Evolutionary conservation across 2,888 invertebrate species (phyloP).

Genomic region (Icerya purchasi): DNA sequence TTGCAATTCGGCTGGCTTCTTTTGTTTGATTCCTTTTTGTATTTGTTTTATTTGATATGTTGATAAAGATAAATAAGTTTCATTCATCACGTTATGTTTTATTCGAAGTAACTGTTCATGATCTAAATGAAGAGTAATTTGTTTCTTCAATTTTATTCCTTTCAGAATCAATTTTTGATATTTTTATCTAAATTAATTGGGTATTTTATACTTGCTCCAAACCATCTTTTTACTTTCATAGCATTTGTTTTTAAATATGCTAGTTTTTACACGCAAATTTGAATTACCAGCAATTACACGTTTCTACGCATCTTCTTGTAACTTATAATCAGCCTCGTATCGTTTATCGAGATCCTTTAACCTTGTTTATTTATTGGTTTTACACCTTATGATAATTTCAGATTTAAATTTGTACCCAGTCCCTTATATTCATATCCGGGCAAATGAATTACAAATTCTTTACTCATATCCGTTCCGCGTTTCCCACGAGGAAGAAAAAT

Average conservation of each 20-base stretch:
- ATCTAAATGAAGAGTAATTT: background rate
- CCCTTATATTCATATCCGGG: too few species aligned
- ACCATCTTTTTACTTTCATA: slow-evolving; percentile 12
- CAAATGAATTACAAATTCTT: too few species aligned
- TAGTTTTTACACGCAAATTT: slow-evolving; percentile 7
- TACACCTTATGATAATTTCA: too few species aligned
- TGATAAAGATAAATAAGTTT: background rate
- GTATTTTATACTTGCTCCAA: slow-evolving; percentile 8
- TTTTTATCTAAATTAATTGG: too few species aligned
- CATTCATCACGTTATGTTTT: background rate
- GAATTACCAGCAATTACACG: slow-evolving; percentile 12
- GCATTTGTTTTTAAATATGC: slow-evolving; percentile 7
- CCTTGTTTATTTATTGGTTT: too few species aligned
- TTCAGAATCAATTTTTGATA: background rate
- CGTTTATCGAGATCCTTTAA: slow-evolving; percentile 3
- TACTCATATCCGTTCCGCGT: too few species aligned
- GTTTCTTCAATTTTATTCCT: background rate
- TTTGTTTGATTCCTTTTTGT: background rate
- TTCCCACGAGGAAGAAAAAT: too few species aligned
- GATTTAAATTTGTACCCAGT: too few species aligned
- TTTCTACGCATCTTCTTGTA: slow-evolving; percentile 12
- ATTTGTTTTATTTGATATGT: background rate
- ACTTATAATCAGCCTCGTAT: slow-evolving; percentile 11
- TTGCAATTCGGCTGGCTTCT: too few species aligned
- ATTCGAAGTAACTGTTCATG: background rate